phyloP scores from a whole-genome alignment of 2,797 vertebrate genomes.

The Vultur gryphus region DNA sequence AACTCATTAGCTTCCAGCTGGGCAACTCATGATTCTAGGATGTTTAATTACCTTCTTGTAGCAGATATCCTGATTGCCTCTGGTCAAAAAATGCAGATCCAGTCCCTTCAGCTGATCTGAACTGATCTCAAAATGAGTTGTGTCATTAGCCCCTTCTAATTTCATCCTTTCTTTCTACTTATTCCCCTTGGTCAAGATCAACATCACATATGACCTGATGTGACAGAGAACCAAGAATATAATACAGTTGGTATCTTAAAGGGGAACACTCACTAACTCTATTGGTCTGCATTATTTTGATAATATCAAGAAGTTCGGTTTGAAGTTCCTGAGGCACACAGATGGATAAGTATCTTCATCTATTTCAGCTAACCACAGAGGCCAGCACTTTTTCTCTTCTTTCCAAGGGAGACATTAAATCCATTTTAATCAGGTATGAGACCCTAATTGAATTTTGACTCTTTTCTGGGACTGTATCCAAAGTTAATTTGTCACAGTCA shows the following conservation, averaged over 20 bases:
- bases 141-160: conserved; percentile 40
- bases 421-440: conserved; percentile 35
- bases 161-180: conserved; percentile 9
- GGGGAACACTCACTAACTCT: not conserved
- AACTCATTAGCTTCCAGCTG: conserved; percentile 70
- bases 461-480: conserved; percentile 27
- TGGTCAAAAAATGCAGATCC: conserved; percentile 53
- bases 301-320: not conserved
- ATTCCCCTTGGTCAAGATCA: conserved; percentile 5
- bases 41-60: conserved; percentile 68
- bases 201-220: not conserved
- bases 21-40: conserved; percentile 41
- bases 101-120: conserved; percentile 39
- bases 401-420: conserved; percentile 22
- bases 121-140: conserved; percentile 38
- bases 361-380: not conserved
- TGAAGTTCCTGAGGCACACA: not conserved
- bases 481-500: conserved; percentile 23
- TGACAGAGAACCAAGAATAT: not conserved
- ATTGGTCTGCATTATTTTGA: not conserved
- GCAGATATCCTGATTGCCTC: conserved; percentile 37
- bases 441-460: conserved; percentile 28
- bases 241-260: not conserved
- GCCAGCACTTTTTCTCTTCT: not conserved
- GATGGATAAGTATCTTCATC: not conserved